Evolutionary conservation across 2,888 invertebrate species (phyloP), one percentile per base, ranked within the genome.

Genomic region (Blastobasis adustella): DNA sequence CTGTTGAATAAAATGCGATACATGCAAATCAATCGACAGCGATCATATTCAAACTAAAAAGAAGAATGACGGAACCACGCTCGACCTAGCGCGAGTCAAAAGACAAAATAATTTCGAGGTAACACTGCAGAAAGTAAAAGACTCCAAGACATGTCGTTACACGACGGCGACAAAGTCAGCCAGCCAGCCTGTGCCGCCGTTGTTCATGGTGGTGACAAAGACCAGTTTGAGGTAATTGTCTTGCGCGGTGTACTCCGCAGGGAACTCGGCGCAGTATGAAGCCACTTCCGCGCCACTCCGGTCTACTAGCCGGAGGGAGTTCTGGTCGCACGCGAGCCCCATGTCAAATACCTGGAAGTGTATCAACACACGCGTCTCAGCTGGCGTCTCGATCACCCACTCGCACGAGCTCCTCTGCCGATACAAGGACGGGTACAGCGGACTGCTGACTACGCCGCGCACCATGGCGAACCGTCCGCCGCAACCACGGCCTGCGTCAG

Each of bases 181-280:
- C 4, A 88, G 67, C 93, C 94, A 95, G 36, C 95, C 95, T 1
- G 90, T 89, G 6, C 95, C 95, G 36, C 91, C 90, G 64, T 93
- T 95, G 62, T 93, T 93, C 47, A 90, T 77, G 8, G 91, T 91
- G 39, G 94, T 93, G 45, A 83, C 86, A 68, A 93, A 94, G 0
- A 90, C 87, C 8, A 95, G 81, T 45, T 89, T 80, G 0, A 94
- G 73, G 53, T 80, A 82, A 67, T 92, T 91, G 6, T 89, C 86
- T 0, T 61, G 57, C 47, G 91, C 90, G 5, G 76, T 79, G 61
- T 90, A 92, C 43, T 79, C 72, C 0, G 90, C 90, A 0, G 94
- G 93, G 54, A 90, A 90, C 80, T 93, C 76, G 0, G 72, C 69
- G 58, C 83, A 86, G 65, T 80, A 91, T 5, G 82, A 82, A 0